Conservation (phyloP, 2,797 vertebrate genomes). For the Cephalopachus bancanus region DNA sequence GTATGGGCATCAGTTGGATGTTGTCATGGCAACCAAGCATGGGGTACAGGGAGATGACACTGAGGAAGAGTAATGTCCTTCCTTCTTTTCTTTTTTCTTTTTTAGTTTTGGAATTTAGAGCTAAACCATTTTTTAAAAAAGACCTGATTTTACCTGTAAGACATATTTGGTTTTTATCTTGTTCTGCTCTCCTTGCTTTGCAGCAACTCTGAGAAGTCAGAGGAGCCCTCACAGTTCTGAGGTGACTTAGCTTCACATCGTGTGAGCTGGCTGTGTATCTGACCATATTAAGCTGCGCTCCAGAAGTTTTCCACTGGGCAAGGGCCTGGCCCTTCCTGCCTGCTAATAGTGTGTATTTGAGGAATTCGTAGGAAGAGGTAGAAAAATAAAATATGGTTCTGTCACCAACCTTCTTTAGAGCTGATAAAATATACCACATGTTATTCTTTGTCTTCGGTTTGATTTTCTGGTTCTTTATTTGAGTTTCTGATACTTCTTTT, state of each 20-base stretch:
- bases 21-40: constrained; percentile 59
- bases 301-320: not conserved
- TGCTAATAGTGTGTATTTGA: not conserved
- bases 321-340: not conserved
- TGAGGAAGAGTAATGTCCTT: not conserved
- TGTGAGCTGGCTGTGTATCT: not conserved
- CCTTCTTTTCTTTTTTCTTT: not conserved
- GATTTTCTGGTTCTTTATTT: constrained; percentile 31
- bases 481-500: constrained; percentile 12
- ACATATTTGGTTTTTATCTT: not conserved
- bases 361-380: not conserved
- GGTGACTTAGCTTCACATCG: not conserved
- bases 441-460: not conserved
- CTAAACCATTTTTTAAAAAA: not conserved
- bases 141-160: not conserved
- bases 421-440: not conserved
- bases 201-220: not conserved
- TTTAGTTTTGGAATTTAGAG: constrained; percentile 54
- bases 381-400: constrained; percentile 1
- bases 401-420: not conserved
- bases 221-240: not conserved
- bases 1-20: not conserved
- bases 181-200: not conserved
- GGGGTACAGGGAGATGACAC: not conserved
- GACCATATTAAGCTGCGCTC: not conserved